Base-by-base conservation (phyloP, 2,888 invertebrate genomes). In the Rhorus exstirpatorius region DNA sequence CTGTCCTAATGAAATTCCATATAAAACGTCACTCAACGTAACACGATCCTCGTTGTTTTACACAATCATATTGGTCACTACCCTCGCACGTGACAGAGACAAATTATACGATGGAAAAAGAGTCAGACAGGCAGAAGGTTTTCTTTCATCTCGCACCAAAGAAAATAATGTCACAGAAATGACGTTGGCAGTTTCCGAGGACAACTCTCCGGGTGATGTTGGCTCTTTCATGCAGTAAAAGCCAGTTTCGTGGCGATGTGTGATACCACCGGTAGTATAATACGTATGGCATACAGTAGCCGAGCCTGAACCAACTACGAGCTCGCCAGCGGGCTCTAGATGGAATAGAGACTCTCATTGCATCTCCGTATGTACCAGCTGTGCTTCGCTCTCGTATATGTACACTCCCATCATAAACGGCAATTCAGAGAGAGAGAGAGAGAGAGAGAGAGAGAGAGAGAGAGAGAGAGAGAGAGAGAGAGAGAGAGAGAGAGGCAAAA, bases 381-480 rank as follows among this genome's bases (percentile, higher is more conserved):
- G 83, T 51, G 76, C 74, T 79, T 84, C 79, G 79, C 83, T 83
- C 83, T 79, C 35, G 61, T 63, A 75, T 65, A 71, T 70, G 26
- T 46, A 65, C 24, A n/a, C n/a, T n/a, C 44, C 24, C 63, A 61
- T 58, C 60, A 53, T 51, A 49, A 53, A 78, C 65, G 35, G n/a
- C 38, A 38, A 38, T 12, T 8, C n/a, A 68, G 41, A 53, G 51
- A 14, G 21, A 68, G 21, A 44, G 46, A 71, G n/a, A 68, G 53
- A 38, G 21, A 14, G 17, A 68, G 41, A 53, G 51, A 14, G 21
- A 68, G 21, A 44, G 46, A 71, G n/a, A 31, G 60, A 46, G n/a
- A 63, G 24, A 63, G 41, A n/a, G 44, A 14, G 17, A 49, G 1
- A 49, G 49, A 49, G 14, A 49, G 14, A 68, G 38, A 38, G 21